Percentiles rank a stretch among this genome's conserved stretches.
Evolutionary conservation across 2,888 invertebrate species (phyloP).

Genomic region (Dicranocentrus wangi): DNA sequence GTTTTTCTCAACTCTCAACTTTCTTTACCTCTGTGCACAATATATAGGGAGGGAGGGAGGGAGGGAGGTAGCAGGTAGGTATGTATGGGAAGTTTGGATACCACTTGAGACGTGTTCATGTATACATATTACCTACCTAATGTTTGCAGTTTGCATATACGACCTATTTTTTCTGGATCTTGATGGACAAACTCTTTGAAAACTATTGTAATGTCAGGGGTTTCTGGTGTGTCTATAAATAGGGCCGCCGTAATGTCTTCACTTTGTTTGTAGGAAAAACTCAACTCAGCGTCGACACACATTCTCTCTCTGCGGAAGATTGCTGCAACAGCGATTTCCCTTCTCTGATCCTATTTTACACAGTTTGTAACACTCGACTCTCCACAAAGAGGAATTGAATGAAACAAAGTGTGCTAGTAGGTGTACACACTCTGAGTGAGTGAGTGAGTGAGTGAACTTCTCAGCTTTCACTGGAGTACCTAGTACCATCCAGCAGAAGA

Average conservation of each 20-base stretch:
- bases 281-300: no score
- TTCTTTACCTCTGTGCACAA: neutral
- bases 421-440: neutral
- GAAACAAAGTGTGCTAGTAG: slow-evolving; percentile 10
- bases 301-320: no score
- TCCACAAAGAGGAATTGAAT: neutral
- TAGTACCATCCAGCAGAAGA: no score
- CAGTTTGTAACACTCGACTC: neutral
- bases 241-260: neutral
- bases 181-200: neutral
- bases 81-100: no score
- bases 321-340: no score
- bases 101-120: neutral
- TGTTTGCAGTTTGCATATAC: slow-evolving; percentile 14
- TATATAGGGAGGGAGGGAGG: no score
- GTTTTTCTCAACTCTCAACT: neutral
- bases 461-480: no score
- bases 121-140: neutral
- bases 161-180: slow-evolving; percentile 1
- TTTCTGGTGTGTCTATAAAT: neutral
- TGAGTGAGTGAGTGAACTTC: neutral
- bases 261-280: neutral
- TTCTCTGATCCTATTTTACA: neutral
- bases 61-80: no score
- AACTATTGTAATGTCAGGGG: no score